Evolutionary conservation across 2,113 vertebrate species (phyloP).

Genomic region (Podocnemis expansa): DNA sequence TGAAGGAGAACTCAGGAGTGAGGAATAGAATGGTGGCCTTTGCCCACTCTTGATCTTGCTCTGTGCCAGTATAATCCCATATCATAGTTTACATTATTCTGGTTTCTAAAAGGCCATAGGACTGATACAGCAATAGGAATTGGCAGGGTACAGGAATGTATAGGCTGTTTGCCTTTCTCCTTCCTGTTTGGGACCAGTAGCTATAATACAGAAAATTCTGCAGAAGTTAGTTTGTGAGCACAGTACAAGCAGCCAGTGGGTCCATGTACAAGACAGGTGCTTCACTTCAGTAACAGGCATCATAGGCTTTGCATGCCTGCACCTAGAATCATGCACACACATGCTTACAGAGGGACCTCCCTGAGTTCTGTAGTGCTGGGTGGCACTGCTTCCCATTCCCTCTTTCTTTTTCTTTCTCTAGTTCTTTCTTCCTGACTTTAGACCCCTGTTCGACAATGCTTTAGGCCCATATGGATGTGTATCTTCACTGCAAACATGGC

Average conservation of each 20-base stretch:
- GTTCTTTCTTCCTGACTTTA: background rate
- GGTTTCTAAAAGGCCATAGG: constrained; percentile 61
- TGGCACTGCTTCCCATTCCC: background rate
- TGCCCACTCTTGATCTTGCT: background rate
- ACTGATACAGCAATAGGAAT: constrained; percentile 57
- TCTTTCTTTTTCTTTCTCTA: background rate
- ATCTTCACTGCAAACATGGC: rapidly evolving
- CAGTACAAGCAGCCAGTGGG: rapidly evolving
- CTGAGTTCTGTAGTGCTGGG: background rate
- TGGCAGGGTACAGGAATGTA: constrained; percentile 34
- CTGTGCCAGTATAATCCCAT: background rate
- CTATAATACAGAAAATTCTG: background rate
- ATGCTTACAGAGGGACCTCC: background rate
- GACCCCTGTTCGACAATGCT: background rate
- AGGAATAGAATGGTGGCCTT: background rate
- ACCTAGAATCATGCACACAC: background rate
- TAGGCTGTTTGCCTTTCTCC: constrained; percentile 18
- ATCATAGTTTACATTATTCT: constrained; percentile 58
- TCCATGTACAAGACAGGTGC: background rate
- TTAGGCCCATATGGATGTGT: rapidly evolving
- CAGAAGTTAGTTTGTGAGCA: background rate
- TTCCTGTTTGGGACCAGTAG: constrained; percentile 9
- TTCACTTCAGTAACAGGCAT: background rate
- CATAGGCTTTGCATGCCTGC: background rate
- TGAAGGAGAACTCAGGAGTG: background rate